Base-by-base conservation (phyloP, 2,113 vertebrate species). In the Blennius ocellaris region DNA sequence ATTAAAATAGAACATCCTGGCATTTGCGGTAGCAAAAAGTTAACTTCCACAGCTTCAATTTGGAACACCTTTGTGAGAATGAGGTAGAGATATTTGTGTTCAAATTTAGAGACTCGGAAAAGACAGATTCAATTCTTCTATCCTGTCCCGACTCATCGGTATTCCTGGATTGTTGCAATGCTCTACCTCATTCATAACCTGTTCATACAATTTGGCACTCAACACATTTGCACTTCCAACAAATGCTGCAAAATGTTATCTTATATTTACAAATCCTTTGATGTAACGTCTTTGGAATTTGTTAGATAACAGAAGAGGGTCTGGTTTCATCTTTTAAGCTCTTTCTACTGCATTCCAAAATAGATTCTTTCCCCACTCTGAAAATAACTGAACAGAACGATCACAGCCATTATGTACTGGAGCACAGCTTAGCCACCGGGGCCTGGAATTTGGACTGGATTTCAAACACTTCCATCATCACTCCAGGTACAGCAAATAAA, bases 351-450 rank as follows among this genome's bases (percentile, higher is more conserved):
- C 15, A 8, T 57, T 57, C 39, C 48, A 39, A 78, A 73, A 65
- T 30, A 55, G 45, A 52, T 49, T 53, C 64, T 38, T 41, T 49
- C 21, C 38, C 49, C 45, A 50, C 30, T 21, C 36, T 12, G 54
- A 62, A 58, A 66, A 70, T 37, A 74, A 37, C 60, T 47, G 43
- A 55, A 58, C 43, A 56, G 21, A 64, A 16, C 8, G 30, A 60
- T 65, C 15, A 65, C 40, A 66, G 10, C 37, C 47, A 57, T 30
- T 30, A 44, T 40, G 37, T 49, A 63, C 58, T 55, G 39, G 10
- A 64, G 21, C 48, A 55, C 37, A 21, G 45, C 6, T 30, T 73
- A 30, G 6, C 7, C 9, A 37, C 6, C 0, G 5, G 12, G 21
- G 53, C 36, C 67, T 66, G 39, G 43, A 54, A 52, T 60, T 77